phyloP scores from a whole-genome alignment of 2,113 vertebrate genomes.

The Microtus richardsoni region DNA sequence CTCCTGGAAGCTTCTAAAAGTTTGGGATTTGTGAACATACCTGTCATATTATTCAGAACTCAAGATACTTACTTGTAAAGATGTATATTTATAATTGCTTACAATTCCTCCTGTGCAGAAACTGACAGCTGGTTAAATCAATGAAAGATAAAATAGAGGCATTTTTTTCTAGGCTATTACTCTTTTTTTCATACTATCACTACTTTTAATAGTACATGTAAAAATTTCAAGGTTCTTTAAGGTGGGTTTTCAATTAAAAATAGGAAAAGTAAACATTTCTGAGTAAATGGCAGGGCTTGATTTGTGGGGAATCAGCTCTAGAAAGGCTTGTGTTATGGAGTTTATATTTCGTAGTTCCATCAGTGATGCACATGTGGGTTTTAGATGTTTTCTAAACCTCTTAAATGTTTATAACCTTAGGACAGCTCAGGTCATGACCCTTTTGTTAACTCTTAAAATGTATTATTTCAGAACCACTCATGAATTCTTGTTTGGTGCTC shows the following conservation, averaged over 20 bases:
- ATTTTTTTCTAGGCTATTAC: neutral
- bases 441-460: constrained; percentile 74
- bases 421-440: constrained; percentile 51
- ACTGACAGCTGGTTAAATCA: neutral
- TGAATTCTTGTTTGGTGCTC: constrained; percentile 98
- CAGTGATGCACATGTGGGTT: neutral
- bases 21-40: constrained; percentile 7
- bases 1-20: neutral
- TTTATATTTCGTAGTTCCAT: constrained; percentile 46
- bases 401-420: neutral
- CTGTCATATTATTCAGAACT: constrained; percentile 8
- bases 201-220: neutral
- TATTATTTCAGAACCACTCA: constrained; percentile 94
- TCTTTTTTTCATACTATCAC: neutral
- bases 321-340: neutral
- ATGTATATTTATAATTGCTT: neutral
- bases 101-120: neutral
- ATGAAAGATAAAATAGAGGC: neutral
- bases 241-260: neutral
- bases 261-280: constrained; percentile 46
- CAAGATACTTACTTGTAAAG: neutral
- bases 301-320: constrained; percentile 2
- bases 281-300: constrained; percentile 16
- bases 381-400: constrained; percentile 26
- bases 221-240: neutral